Evolutionary conservation across 2,888 invertebrate species (phyloP).

Genomic region (Dendrolimus pini): DNA sequence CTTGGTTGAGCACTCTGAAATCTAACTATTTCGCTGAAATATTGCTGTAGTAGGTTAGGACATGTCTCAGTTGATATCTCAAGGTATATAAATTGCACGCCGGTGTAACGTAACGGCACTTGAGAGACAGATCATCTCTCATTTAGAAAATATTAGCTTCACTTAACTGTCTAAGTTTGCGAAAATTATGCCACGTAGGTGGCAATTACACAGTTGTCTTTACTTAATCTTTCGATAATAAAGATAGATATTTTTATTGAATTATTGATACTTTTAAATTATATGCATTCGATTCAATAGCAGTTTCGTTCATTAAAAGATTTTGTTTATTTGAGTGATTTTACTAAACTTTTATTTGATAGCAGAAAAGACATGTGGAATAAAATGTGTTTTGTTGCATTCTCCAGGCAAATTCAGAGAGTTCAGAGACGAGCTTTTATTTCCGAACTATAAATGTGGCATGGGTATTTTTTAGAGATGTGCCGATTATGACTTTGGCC

Average conservation of each 20-base stretch:
- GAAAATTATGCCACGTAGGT: conserved; percentile 34
- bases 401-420: no score
- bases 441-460: no score
- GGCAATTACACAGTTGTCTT: conserved; percentile 29
- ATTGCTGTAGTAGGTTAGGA: background rate
- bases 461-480: no score
- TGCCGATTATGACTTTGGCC: no score
- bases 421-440: no score
- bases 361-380: no score
- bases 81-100: conserved; percentile 7
- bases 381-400: no score
- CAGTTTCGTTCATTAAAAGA: no score
- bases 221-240: conserved; percentile 26
- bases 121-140: conserved; percentile 41
- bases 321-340: no score
- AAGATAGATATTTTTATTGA: no score
- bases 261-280: conserved; percentile 13
- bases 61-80: conserved; percentile 5
- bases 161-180: conserved; percentile 38
- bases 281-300: no score
- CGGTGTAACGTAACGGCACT: conserved; percentile 32
- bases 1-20: background rate
- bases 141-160: conserved; percentile 45
- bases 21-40: background rate
- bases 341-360: no score